Conservation (phyloP, 2,888 invertebrate genomes). For the Arge pagana region DNA sequence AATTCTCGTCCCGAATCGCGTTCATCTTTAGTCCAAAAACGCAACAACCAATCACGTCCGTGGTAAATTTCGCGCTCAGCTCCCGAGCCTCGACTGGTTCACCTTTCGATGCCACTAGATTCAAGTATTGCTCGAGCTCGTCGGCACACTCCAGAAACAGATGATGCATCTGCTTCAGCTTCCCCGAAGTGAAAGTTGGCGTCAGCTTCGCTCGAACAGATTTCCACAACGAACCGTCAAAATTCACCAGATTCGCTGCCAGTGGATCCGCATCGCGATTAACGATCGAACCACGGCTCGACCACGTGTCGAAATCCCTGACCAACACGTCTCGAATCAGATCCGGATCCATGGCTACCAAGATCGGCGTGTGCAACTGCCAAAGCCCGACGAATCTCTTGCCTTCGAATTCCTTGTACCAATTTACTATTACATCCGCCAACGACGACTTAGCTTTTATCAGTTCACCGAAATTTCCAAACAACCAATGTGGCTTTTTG, state of each 20-base stretch:
- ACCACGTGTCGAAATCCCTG: constrained; percentile 51
- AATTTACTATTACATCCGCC: not conserved
- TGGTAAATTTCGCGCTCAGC: constrained; percentile 51
- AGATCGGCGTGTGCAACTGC: constrained; percentile 25
- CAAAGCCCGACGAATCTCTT: constrained; percentile 4
- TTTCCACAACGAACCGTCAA: constrained; percentile 55
- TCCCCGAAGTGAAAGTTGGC: constrained; percentile 70
- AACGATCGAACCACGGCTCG: constrained; percentile 43
- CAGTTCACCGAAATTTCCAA: not conserved
- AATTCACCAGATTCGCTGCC: constrained; percentile 39
- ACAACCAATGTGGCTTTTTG: not conserved
- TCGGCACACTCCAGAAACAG: constrained; percentile 65
- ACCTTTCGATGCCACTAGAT: constrained; percentile 45
- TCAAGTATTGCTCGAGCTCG: constrained; percentile 60
- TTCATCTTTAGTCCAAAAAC: constrained; percentile 57
- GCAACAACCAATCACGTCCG: constrained; percentile 57
- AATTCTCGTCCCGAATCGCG: constrained; percentile 49
- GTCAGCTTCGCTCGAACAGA: constrained; percentile 64
- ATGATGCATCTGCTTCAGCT: constrained; percentile 69
- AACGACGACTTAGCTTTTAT: not conserved
- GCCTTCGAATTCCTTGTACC: not conserved
- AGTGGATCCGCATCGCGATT: constrained; percentile 48
- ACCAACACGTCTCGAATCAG: constrained; percentile 47
- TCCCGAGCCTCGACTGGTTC: constrained; percentile 46
- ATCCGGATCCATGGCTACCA: constrained; percentile 48